A percentile compares a stretch with the other conserved stretches of the same genome.
These are phyloP conservation scores for Perca flavescens DNA, from an alignment of 2,113 vertebrate species.

Conservation along the genomic window DNA sequence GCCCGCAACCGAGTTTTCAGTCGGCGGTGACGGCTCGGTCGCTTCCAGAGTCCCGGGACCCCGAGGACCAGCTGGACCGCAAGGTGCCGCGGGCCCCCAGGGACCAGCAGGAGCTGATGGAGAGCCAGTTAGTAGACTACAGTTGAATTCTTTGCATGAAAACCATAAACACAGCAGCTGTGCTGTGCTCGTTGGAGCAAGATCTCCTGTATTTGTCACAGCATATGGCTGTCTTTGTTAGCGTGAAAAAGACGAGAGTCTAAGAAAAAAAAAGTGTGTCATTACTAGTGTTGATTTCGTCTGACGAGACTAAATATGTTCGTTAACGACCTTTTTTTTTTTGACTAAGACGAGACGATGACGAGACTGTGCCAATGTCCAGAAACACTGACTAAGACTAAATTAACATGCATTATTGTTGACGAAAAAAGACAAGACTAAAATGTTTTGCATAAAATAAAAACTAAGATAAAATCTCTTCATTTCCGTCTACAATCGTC, in stretches of 20 bases:
- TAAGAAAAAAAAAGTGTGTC: neutral
- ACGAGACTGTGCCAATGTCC: too few species aligned
- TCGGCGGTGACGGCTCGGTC: conserved; percentile 47
- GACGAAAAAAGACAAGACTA: too few species aligned
- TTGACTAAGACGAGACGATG: too few species aligned
- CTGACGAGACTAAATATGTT: too few species aligned
- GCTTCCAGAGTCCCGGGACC: conserved; percentile 79
- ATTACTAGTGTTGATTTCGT: too few species aligned
- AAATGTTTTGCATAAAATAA: too few species aligned
- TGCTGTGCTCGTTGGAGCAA: neutral
- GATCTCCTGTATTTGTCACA: neutral
- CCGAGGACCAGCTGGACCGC: conserved; percentile 83
- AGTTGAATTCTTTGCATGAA: neutral
- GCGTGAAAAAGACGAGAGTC: neutral
- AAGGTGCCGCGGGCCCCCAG: conserved; percentile 78
- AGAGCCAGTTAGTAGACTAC: conserved; percentile 86
- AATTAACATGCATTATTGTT: too few species aligned
- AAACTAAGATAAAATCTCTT: too few species aligned
- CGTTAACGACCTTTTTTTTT: too few species aligned
- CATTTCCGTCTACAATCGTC: too few species aligned
- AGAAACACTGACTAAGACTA: too few species aligned
- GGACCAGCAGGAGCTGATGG: conserved; percentile 88
- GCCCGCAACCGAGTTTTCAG: conserved; percentile 34
- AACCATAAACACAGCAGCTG: neutral
- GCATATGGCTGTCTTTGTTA: neutral